Conservation (phyloP, 64 coral and sea anemone genomes). For the Porites australiensis region DNA sequence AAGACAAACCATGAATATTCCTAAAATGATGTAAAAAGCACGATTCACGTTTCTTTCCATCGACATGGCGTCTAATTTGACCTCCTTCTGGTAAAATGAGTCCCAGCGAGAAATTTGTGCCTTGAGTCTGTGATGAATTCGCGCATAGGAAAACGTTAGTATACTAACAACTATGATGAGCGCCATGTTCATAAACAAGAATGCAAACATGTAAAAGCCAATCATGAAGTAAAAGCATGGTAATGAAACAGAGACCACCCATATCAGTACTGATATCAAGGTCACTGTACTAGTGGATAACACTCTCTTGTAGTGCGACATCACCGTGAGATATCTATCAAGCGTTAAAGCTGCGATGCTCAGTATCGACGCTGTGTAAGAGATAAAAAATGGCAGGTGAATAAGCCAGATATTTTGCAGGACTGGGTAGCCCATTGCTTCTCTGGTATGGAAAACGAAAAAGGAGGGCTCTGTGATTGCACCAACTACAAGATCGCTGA, state of each 20-base stretch:
- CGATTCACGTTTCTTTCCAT: slow-evolving; percentile 71
- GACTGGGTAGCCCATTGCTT: slow-evolving; percentile 71
- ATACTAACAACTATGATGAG: slow-evolving; percentile 64
- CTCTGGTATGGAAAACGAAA: slow-evolving; percentile 78
- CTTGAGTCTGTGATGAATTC: slow-evolving; percentile 67
- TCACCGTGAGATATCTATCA: slow-evolving; percentile 89
- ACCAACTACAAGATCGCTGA: slow-evolving; percentile 83
- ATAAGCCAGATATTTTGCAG: slow-evolving; percentile 65
- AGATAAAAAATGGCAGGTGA: slow-evolving; percentile 83
- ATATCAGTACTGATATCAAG: slow-evolving; percentile 74
- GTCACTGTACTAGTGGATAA: slow-evolving; percentile 53
- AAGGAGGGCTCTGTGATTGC: slow-evolving; percentile 81
- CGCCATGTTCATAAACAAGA: slow-evolving; percentile 69
- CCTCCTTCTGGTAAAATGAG: neutral
- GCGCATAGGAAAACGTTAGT: slow-evolving; percentile 69
- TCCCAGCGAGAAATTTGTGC: slow-evolving; percentile 45
- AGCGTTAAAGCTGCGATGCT: slow-evolving; percentile 82
- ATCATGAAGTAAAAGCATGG: slow-evolving; percentile 73
- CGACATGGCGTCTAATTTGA: slow-evolving; percentile 46
- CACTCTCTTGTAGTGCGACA: slow-evolving; percentile 64
- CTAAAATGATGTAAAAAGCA: slow-evolving; percentile 76
- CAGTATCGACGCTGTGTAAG: slow-evolving; percentile 76
- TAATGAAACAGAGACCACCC: slow-evolving; percentile 67
- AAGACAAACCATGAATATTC: slow-evolving; percentile 74
- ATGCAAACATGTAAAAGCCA: slow-evolving; percentile 83